Conservation (phyloP, 2,888 invertebrate species). For the Trissolcus brochymenae region DNA sequence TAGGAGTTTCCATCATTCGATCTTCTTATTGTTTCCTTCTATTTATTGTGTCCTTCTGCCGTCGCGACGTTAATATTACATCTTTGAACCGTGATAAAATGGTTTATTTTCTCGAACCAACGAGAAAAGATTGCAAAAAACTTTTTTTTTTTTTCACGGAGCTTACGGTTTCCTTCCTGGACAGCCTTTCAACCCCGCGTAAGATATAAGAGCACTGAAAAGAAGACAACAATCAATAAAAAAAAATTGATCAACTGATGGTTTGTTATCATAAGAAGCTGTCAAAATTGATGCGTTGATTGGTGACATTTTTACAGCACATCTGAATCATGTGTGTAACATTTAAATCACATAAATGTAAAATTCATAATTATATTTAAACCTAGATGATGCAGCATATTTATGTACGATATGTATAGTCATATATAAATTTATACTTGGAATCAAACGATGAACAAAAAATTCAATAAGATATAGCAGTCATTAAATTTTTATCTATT, state of each 20-base stretch:
- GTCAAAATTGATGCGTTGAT: no score
- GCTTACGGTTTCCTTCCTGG: no score
- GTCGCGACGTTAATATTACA: conserved; percentile 41
- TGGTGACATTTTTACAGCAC: no score
- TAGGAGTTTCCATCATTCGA: conserved; percentile 62
- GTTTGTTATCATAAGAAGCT: no score
- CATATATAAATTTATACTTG: no score
- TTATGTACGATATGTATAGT: neutral
- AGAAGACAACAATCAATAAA: neutral
- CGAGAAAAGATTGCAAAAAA: neutral
- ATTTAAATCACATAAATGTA: no score
- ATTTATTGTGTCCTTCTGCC: conserved; percentile 38
- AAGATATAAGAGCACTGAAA: no score
- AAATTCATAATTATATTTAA: no score
- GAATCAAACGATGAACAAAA: conserved; percentile 5
- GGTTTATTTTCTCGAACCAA: conserved; percentile 9
- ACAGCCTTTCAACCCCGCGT: no score
- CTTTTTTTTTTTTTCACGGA: neutral
- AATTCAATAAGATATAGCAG: conserved; percentile 31
- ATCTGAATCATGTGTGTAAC: no score
- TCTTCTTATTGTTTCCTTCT: conserved; percentile 46
- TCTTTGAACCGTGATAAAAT: conserved; percentile 20
- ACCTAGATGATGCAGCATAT: no score
- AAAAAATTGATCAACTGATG: neutral
- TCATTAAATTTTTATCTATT: conserved; percentile 41